A percentile compares a stretch with the other conserved stretches of the same genome.
Evolutionary conservation across 2,113 vertebrate species (phyloP).

Genomic region (Gnathonemus longibarbis): DNA sequence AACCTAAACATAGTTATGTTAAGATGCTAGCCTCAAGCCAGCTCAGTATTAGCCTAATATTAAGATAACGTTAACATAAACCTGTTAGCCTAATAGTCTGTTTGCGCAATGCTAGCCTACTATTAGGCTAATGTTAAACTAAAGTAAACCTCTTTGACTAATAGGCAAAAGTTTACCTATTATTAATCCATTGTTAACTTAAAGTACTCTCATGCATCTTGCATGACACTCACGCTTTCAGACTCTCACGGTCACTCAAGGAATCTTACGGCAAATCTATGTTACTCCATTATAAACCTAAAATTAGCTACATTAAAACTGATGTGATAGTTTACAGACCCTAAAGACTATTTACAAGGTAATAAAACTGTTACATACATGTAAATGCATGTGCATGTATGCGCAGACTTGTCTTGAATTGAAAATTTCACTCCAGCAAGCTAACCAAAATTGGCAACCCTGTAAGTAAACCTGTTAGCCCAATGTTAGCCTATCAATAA

Average conservation of each 20-base stretch:
- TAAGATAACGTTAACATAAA: not conserved
- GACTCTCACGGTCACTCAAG: not conserved
- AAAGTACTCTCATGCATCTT: not conserved
- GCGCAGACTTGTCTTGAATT: not conserved
- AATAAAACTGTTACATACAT: not conserved
- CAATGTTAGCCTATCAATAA: not conserved
- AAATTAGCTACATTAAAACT: not conserved
- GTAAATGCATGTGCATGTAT: not conserved
- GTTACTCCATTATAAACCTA: not conserved
- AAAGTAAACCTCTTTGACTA: not conserved
- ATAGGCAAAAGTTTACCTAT: not conserved
- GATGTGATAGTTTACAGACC: not conserved
- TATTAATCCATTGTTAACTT: not conserved
- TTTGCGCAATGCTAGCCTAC: not conserved
- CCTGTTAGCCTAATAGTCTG: not conserved
- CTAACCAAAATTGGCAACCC: not conserved
- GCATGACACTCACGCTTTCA: not conserved
- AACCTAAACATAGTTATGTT: not conserved
- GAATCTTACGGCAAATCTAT: not conserved
- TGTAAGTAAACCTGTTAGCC: not conserved
- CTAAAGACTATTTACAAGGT: not conserved
- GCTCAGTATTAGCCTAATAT: not conserved
- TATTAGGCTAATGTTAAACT: not conserved
- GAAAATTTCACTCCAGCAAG: not conserved
- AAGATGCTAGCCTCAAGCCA: not conserved